Evolutionary conservation across 2,888 invertebrate species (phyloP), one percentile per base, ranked within the genome.

Genomic region (Andrena flavipes): DNA sequence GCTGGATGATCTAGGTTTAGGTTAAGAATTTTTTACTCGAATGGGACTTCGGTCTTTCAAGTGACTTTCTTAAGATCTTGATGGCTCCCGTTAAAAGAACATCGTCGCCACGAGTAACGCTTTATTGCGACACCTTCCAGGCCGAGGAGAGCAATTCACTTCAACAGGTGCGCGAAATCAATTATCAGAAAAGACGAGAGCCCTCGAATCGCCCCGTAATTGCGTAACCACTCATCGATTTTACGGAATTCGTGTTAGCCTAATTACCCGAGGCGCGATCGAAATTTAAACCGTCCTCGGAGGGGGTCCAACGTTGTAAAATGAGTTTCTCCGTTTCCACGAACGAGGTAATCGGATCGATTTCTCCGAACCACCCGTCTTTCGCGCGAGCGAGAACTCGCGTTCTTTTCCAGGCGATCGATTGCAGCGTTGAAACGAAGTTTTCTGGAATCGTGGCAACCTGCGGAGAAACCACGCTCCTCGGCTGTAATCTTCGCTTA

Each of bases 291-390:
- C 69, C 59, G 60, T 33, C 63, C 59, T 23, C 59, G 63, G 29
- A 42, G 54, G 3, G 23, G 23, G 42, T 51, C 65, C 6, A 65
- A 63, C 56, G 56, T 56, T 67, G 56, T 74, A 60, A 67, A 70
- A 70, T 48, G 56, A 75, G 75, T 80, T 75, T 82, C 82, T 71
- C 82, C 82, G 71, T 80, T 80, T 82, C 80, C 82, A 75, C 75
- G 82, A 76, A 71, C 65, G 49, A 65, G 56, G 48, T 62, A 68
- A 82, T 80, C 75, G 80, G 63, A 82, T 64, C 62, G 62, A 80
- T 75, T 80, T 82, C 82, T 23, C 8, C 67, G 80, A 75, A 80
- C 23, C 20, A n/a, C 13, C 26, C 69, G 13, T 42, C 16, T 56
- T 56, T 56, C 23, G 23, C 54, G 23, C 8, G 54, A 23, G 23